Evolutionary conservation across 2,113 vertebrate species (phyloP), one percentile per base, ranked within the genome.

Genomic region (Upupa epops): DNA sequence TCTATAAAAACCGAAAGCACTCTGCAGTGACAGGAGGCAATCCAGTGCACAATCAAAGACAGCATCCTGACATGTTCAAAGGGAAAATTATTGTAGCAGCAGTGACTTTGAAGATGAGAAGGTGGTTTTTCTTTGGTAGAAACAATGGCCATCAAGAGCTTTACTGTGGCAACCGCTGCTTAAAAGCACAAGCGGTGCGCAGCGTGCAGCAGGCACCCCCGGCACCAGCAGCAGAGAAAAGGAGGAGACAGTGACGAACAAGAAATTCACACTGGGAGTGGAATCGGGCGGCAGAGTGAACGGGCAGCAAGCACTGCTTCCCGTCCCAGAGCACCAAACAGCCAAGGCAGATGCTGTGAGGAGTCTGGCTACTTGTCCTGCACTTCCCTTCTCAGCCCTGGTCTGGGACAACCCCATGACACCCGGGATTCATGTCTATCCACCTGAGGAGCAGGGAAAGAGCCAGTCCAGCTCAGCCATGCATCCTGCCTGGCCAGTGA

Each of bases 21-120:
- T 89, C 90, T 72, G 85, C 79, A 90, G 75, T 77, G 90, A 95
- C 90, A 90, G 83, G 88, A 95, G 92, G 91, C 86, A 88, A 95
- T 83, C 69, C 80, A 45, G 88, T 78, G n/a, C 90, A 75, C 81
- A 91, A 94, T 95, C 93, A 91, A 91, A 87, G 92, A 72, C 73
- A 94, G 76, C 90, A 94, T 86, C 83, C 83, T 94, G 93, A 94
- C 84, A 79, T 2, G 6, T 90, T 94, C 83, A 88, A 88, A 93
- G 69, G 51, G 83, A 78, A 91, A 90, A 94, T 86, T 61, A 88
- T 56, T 80, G 69, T 86, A 95, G 77, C 90, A 89, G 78, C 72
- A 68, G 60, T 10, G 76, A 93, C 84, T 95, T 56, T 64, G 82
- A 88, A 71, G 76, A 91, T 32, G 65, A 90, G 88, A 88, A 84